phyloP scores from a whole-genome alignment of 2,888 invertebrate species.

The Argyresthia albistria region DNA sequence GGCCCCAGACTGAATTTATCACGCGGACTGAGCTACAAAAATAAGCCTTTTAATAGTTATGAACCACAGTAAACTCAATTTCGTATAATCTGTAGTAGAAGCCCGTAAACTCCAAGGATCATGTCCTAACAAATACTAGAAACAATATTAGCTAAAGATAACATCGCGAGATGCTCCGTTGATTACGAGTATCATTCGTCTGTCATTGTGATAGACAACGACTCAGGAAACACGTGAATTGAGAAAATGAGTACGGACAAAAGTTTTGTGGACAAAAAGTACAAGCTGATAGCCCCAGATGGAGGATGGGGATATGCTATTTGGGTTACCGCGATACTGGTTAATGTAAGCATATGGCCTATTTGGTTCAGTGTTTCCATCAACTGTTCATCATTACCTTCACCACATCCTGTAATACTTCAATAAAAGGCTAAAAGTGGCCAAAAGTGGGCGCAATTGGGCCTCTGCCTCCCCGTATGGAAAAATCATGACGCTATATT shows the following conservation, averaged over 20 bases:
- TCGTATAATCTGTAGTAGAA: no score
- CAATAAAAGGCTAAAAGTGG: no score
- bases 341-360: slow-evolving; percentile 63
- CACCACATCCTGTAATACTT: no score
- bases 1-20: no score
- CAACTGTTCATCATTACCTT: no score
- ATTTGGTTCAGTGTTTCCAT: not conserved
- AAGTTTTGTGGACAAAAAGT: slow-evolving; percentile 18
- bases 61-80: no score
- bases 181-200: no score
- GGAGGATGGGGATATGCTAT: slow-evolving; percentile 82
- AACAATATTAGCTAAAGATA: slow-evolving; percentile 1
- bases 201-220: not conserved
- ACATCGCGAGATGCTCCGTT: not conserved
- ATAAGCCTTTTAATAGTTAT: no score
- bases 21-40: no score
- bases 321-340: slow-evolving; percentile 70
- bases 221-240: slow-evolving; percentile 1
- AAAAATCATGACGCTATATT: no score
- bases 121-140: slow-evolving; percentile 1
- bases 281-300: slow-evolving; percentile 62
- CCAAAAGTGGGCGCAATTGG: no score
- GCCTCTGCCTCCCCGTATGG: no score
- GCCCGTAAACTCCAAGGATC: not conserved
- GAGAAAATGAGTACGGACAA: slow-evolving; percentile 10